Percentiles rank a stretch among this genome's conserved stretches.
phyloP scores from a whole-genome alignment of 64 coral and sea anemone species.

The Porites australiensis region DNA sequence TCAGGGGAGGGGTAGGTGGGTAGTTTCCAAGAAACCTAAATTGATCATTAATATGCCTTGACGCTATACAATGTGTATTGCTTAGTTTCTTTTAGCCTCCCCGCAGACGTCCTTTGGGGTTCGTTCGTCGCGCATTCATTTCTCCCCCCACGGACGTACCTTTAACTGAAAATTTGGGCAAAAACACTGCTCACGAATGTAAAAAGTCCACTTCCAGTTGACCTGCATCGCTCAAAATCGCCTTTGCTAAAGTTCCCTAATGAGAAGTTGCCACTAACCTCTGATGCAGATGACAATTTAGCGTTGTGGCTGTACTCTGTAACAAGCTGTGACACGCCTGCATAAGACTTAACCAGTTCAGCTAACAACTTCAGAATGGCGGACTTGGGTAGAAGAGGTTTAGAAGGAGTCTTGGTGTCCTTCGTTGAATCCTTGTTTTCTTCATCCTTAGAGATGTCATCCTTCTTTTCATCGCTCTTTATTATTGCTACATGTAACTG shows the following conservation, averaged over 20 bases:
- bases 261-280: background rate
- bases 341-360: conserved; percentile 93
- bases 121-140: no score
- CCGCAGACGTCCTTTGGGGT: no score
- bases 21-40: no score
- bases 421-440: conserved; percentile 63
- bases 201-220: no score
- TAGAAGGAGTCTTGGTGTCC: conserved; percentile 45
- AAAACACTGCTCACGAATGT: no score
- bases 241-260: background rate
- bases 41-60: no score
- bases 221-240: no score
- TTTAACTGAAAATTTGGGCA: no score
- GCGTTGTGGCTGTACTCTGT: conserved; percentile 84
- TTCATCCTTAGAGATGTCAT: conserved; percentile 33
- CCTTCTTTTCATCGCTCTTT: conserved; percentile 50
- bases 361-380: conserved; percentile 85
- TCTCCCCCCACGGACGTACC: no score
- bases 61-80: no score
- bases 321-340: conserved; percentile 93
- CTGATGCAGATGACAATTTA: conserved; percentile 33
- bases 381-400: conserved; percentile 88
- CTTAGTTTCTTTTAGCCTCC: no score
- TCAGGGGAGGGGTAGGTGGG: no score
- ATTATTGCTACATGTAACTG: background rate